phyloP scores from a whole-genome alignment of 2,888 invertebrate genomes.

The Ferdinandea cuprea region DNA sequence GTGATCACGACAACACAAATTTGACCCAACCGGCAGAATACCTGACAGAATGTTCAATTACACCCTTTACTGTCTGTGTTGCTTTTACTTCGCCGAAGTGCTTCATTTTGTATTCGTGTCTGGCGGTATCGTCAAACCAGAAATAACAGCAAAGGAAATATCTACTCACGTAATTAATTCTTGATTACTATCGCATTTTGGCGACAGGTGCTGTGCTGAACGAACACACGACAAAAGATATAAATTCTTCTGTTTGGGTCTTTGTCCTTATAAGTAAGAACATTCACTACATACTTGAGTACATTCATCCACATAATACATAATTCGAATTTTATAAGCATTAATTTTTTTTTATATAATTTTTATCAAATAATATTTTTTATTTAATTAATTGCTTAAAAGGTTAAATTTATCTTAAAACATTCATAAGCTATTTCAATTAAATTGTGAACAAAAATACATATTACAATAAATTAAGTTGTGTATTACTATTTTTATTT shows the following conservation, averaged over 20 bases:
- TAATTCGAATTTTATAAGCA: too few species aligned
- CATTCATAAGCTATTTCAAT: too few species aligned
- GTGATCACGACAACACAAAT: constrained; percentile 40
- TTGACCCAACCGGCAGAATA: constrained; percentile 29
- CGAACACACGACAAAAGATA: constrained; percentile 27
- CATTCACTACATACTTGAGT: constrained; percentile 19
- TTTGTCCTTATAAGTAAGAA: constrained; percentile 46
- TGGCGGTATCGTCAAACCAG: constrained; percentile 49
- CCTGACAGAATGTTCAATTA: constrained; percentile 64
- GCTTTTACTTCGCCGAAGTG: constrained; percentile 27
- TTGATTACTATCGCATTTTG: constrained; percentile 71
- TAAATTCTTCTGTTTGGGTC: constrained; percentile 21
- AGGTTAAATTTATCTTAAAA: too few species aligned
- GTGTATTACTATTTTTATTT: too few species aligned
- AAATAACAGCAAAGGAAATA: constrained; percentile 52
- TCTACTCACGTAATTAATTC: constrained; percentile 71
- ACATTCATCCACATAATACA: too few species aligned
- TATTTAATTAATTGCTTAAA: too few species aligned
- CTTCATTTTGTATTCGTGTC: constrained; percentile 46
- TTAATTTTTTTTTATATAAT: too few species aligned
- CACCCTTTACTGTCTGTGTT: constrained; percentile 41
- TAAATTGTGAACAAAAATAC: too few species aligned
- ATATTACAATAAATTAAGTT: too few species aligned
- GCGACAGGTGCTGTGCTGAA: constrained; percentile 64
- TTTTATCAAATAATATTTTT: too few species aligned